These are phyloP conservation scores for Darevskia mixta DNA, from an alignment of 2,797 vertebrate species.

Conservation along the genomic window DNA sequence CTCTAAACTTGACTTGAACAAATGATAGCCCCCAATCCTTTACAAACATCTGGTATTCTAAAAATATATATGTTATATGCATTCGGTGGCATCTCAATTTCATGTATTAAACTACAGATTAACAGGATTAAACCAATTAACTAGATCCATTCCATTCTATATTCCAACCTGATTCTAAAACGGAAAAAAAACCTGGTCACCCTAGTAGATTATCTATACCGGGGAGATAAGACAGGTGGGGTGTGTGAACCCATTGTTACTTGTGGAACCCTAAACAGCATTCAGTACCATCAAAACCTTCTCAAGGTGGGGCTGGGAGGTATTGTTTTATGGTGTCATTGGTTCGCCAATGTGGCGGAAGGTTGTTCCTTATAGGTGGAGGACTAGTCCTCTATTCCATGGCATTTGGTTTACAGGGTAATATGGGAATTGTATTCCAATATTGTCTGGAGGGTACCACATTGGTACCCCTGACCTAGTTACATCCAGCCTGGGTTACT, in stretches of 20 bases:
- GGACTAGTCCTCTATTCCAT: background rate
- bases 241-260: background rate
- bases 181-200: background rate
- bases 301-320: background rate
- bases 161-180: background rate
- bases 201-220: background rate
- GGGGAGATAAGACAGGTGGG: no score
- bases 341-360: background rate
- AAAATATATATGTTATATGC: background rate
- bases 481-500: background rate
- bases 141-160: background rate
- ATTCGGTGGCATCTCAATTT: background rate
- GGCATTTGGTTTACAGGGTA: background rate
- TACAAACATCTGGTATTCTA: background rate
- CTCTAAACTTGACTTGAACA: constrained; percentile 18
- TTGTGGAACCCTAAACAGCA: background rate
- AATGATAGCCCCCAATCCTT: background rate
- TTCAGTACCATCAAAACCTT: background rate
- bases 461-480: background rate
- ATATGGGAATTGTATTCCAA: no score
- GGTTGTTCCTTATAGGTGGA: background rate
- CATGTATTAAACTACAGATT: background rate
- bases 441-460: no score
- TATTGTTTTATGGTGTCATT: background rate
- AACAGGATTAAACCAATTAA: background rate